Evolutionary conservation across 2,113 vertebrate genomes (phyloP).

Genomic region (Phyllostomus discolor): DNA sequence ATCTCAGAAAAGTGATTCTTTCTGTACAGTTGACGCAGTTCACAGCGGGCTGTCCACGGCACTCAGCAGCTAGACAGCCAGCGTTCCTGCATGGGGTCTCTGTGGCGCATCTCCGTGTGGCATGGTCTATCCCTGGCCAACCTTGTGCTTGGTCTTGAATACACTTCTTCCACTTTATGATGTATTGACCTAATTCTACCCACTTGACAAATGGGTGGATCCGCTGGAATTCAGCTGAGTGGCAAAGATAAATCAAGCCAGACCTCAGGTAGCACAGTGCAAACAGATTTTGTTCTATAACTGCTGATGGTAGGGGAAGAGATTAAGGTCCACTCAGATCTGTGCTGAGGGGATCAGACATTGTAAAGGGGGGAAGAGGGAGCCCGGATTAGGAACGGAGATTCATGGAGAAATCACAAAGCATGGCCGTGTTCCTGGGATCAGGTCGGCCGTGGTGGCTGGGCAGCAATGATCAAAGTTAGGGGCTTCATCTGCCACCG

Average conservation of each 20-base stretch:
- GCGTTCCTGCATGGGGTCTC: neutral
- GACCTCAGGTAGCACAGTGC: neutral
- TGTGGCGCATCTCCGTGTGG: neutral
- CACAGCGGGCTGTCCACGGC: neutral
- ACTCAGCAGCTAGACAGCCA: fast-evolving
- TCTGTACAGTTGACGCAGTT: neutral
- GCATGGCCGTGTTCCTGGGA: neutral
- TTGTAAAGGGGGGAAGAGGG: neutral
- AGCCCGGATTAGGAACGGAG: neutral
- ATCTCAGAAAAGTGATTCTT: neutral
- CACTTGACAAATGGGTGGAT: neutral
- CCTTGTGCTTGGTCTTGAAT: neutral
- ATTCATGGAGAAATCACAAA: neutral
- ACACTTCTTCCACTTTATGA: neutral
- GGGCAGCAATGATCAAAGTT: neutral
- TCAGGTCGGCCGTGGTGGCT: no score
- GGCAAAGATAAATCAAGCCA: neutral
- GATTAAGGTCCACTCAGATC: neutral
- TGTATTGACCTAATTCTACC: neutral
- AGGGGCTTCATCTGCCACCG: neutral
- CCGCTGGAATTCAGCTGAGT: neutral
- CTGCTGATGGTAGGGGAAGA: neutral
- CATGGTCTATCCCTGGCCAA: neutral
- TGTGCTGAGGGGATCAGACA: neutral
- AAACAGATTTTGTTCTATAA: neutral